A percentile compares a stretch with the other conserved stretches of the same genome.
These are phyloP conservation scores for Dioctria linearis DNA, from an alignment of 2,888 invertebrate species.

Conservation along the genomic window DNA sequence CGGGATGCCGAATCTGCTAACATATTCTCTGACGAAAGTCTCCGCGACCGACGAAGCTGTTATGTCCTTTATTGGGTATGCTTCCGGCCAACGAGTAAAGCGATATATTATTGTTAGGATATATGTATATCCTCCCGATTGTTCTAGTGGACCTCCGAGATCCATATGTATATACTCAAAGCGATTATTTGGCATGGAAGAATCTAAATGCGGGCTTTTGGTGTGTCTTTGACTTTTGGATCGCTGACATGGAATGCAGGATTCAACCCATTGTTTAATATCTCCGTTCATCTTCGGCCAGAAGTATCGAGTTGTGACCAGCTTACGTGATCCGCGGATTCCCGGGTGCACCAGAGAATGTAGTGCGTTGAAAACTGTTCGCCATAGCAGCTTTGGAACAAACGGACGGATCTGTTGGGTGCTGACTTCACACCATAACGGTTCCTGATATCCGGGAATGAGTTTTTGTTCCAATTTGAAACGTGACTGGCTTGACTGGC, in stretches of 20 bases:
- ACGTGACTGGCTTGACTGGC: not conserved
- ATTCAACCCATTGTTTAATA: not conserved
- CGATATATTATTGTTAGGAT: constrained; percentile 54
- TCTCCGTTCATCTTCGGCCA: constrained; percentile 11
- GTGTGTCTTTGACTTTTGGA: not conserved
- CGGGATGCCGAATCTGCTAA: constrained; percentile 52
- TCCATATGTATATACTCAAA: constrained; percentile 61
- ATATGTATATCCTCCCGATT: constrained; percentile 54
- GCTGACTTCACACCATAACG: no score
- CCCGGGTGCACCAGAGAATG: not conserved
- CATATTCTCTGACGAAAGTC: constrained; percentile 53
- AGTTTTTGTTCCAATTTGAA: not conserved
- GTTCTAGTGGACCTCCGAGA: constrained; percentile 64
- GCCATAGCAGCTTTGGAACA: no score
- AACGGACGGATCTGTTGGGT: not conserved
- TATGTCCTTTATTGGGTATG: constrained; percentile 52
- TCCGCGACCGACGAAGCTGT: constrained; percentile 52
- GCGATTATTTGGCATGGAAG: constrained; percentile 55
- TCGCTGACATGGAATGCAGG: constrained; percentile 15
- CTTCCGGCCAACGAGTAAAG: constrained; percentile 58
- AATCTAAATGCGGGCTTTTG: constrained; percentile 1
- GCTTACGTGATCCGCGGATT: not conserved
- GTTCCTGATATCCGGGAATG: not conserved
- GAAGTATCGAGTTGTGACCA: not conserved
- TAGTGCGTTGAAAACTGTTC: not conserved